Evolutionary conservation across 1,140 invertebrate species (phyloP).

Genomic region (Eriocheir sinensis): DNA sequence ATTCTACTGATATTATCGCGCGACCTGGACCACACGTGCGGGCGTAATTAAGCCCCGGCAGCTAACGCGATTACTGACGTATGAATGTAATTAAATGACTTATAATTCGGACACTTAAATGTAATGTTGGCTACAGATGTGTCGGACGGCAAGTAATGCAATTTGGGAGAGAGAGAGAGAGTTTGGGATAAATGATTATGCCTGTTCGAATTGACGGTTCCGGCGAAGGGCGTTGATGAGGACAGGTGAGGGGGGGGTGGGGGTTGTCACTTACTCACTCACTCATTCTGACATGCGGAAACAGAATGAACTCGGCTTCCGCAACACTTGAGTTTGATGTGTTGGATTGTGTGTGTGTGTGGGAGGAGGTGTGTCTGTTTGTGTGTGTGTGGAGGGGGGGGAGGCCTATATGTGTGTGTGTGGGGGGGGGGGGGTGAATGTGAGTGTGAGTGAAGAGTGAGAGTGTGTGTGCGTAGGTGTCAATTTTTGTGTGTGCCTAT

Average conservation of each 20-base stretch:
- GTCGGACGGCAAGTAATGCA: constrained; percentile 12
- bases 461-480: too few species aligned
- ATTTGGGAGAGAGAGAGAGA: background rate
- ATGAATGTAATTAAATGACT: constrained; percentile 17
- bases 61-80: constrained; percentile 4
- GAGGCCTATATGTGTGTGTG: too few species aligned
- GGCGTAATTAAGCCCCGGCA: background rate
- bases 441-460: too few species aligned
- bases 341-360: background rate
- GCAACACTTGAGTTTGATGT: background rate
- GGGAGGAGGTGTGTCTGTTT: background rate
- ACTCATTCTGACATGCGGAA: background rate
- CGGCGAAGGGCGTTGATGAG: background rate
- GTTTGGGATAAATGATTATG: constrained; percentile 8
- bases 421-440: too few species aligned
- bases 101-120: constrained; percentile 26
- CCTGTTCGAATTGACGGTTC: background rate
- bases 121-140: background rate
- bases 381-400: too few species aligned
- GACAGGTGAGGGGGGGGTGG: background rate
- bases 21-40: background rate
- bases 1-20: background rate
- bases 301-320: background rate
- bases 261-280: too few species aligned
- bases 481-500: too few species aligned